These are phyloP conservation scores for Orestias chungarensis DNA, from an alignment of 2,797 vertebrate species.

Conservation along the genomic window DNA sequence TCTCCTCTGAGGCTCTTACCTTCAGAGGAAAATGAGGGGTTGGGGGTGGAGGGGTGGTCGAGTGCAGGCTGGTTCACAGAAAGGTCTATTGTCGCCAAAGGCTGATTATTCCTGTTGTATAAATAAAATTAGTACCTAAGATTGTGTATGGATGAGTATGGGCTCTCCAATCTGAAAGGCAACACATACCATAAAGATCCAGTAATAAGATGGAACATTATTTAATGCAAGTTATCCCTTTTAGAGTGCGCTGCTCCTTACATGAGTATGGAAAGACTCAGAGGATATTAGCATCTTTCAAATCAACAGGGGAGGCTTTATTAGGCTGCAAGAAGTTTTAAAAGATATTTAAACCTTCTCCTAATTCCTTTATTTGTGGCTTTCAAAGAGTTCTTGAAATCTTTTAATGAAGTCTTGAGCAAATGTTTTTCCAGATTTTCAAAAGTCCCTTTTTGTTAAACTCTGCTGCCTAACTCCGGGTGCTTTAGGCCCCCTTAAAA, in stretches of 20 bases:
- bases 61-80: neutral
- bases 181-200: neutral
- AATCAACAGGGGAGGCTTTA: neutral
- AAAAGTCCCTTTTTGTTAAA: neutral
- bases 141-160: neutral
- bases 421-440: neutral
- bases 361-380: neutral
- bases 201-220: neutral
- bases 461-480: too few relatives aligned
- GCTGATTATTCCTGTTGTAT: neutral
- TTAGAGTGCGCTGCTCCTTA: neutral
- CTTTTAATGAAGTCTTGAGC: neutral
- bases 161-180: neutral
- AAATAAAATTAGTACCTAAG: slow-evolving; percentile 7
- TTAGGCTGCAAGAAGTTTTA: too few relatives aligned
- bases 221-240: neutral
- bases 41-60: too few relatives aligned
- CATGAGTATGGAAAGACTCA: neutral
- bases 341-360: neutral
- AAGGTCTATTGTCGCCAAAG: neutral
- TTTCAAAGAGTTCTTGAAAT: neutral
- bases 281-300: neutral
- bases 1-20: neutral
- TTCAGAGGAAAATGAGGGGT: neutral
- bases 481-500: neutral